These are phyloP conservation scores for human (Homo sapiens) DNA, from an alignment of 2,113 vertebrate species.

Conservation along the genomic window GRCh38 chr1:112977001-112977500, in stretches of 20 bases:
- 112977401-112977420: neutral
- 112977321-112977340: neutral
- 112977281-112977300: neutral
- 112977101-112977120: neutral
- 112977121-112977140: neutral
- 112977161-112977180: neutral
- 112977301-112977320: neutral
- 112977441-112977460: neutral
- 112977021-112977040: neutral
- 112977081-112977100: neutral
- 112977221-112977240: neutral
- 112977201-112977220: neutral
- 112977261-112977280: neutral
- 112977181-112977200: neutral
- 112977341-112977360: too few species aligned
- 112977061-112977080: neutral
- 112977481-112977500: neutral
- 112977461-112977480: neutral
- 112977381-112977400: neutral
- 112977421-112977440: neutral
- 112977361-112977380: neutral
- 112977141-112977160: neutral
- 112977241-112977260: neutral
- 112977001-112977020: neutral
- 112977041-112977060: neutral